Evolutionary conservation across 1,140 invertebrate species (phyloP), one percentile per base, ranked within the genome.

Genomic region (Macrosteles quadrilineatus): DNA sequence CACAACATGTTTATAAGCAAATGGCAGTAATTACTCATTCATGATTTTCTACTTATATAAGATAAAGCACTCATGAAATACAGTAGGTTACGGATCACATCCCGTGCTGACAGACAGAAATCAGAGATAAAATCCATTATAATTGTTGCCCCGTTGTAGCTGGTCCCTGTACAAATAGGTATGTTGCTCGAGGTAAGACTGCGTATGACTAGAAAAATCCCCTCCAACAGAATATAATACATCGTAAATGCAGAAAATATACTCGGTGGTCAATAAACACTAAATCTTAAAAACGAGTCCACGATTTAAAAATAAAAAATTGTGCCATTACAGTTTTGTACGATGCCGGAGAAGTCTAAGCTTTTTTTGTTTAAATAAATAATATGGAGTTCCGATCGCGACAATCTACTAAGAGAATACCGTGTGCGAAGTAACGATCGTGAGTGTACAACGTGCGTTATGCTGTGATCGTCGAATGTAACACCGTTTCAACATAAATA

Each of bases 1-100:
- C 67, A 32, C 29, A 69, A 69, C 67, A 59, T 69, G 32, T 31
- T 69, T 69, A 69, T 69, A 69, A 59, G 57, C 67, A 53, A 69
- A 69, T 69, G 67, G 67, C 67, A 69, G 67, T 69, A 31, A 69
- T 69, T 69, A 57, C 67, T 59, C 67, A 50, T 69, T 50, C 67
- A 69, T 69, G 67, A 57, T 69, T 36, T 50, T 69, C 67, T 69
- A 69, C 67, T 63, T 63, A 63, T 32, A 63, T 32, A 63, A 63
- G 59, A 69, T 69, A 69, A 69, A 69, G 67, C 67, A 69, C 53
- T 59, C 67, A 53, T 68, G 66, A 67, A 53, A 50, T 25, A 47
- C 53, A 31, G 53, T 57, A 68, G 47, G 50, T 66, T 31, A 14
- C 21, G 29, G 30, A 59, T 63, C 47, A 50, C 47, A 21, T 50